A percentile compares a stretch with the other conserved stretches of the same genome.
Evolutionary conservation across 2,797 vertebrate species (phyloP).

Genomic region (Microchirus variegatus): DNA sequence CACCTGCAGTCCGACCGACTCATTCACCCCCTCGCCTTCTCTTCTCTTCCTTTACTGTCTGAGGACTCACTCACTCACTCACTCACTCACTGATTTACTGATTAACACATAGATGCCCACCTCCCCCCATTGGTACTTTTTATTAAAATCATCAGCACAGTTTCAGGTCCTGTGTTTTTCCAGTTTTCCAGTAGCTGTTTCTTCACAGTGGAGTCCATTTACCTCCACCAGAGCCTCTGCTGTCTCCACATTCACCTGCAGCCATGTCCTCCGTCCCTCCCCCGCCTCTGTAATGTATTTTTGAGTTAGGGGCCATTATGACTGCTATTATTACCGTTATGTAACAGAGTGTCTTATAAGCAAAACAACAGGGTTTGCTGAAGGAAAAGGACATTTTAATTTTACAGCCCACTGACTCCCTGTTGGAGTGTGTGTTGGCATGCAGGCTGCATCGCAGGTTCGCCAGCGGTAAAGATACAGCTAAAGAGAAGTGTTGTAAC

Average conservation of each 20-base stretch:
- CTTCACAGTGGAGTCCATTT: slow-evolving; percentile 51
- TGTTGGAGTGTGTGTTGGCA: slow-evolving; percentile 65
- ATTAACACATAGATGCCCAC: slow-evolving; percentile 32
- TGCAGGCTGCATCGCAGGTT: slow-evolving; percentile 53
- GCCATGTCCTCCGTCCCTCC: slow-evolving; percentile 35
- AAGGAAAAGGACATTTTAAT: slow-evolving; percentile 80
- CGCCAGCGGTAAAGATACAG: slow-evolving; percentile 49
- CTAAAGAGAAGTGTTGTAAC: slow-evolving; percentile 43
- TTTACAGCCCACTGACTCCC: slow-evolving; percentile 82
- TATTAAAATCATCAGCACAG: slow-evolving; percentile 38
- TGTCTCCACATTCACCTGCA: slow-evolving; percentile 30
- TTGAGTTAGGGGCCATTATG: slow-evolving; percentile 71
- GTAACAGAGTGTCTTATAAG: slow-evolving; percentile 68
- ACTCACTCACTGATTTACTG: slow-evolving; percentile 7
- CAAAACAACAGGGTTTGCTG: slow-evolving; percentile 73
- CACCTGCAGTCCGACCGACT: slow-evolving; percentile 33
- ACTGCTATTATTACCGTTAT: slow-evolving; percentile 71
- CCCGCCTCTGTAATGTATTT: slow-evolving; percentile 56
- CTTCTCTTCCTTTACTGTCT: slow-evolving; percentile 17
- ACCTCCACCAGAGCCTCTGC: slow-evolving; percentile 44
- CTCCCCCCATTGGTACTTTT: slow-evolving; percentile 36
- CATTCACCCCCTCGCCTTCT: slow-evolving; percentile 19
- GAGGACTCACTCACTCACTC: not conserved
- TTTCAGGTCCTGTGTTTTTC: slow-evolving; percentile 47
- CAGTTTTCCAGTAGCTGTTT: slow-evolving; percentile 42